A percentile compares a stretch with the other conserved stretches of the same genome.
These are phyloP conservation scores for Pandion haliaetus DNA, from an alignment of 2,113 vertebrate genomes.

Conservation along the genomic window DNA sequence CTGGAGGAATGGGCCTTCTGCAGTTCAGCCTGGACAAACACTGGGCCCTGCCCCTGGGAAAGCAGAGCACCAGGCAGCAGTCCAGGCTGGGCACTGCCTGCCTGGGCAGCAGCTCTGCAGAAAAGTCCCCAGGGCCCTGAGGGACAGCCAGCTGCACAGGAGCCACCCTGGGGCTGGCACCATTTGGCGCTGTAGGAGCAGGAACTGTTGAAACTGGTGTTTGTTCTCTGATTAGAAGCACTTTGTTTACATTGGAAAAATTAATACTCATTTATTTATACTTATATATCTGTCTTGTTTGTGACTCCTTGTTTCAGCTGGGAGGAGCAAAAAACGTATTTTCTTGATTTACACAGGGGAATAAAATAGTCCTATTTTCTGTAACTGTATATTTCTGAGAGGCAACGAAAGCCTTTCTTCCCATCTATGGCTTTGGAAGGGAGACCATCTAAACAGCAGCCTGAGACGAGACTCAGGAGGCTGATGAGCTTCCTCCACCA, in stretches of 20 bases:
- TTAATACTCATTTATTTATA: neutral
- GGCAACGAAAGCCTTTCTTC: neutral
- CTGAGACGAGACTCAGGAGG: neutral
- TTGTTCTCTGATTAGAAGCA: neutral
- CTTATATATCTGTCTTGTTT: neutral
- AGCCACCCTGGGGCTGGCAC: neutral
- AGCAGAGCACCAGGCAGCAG: neutral
- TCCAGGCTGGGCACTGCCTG: neutral
- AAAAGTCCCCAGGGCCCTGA: neutral
- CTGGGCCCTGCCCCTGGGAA: neutral
- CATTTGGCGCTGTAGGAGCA: neutral
- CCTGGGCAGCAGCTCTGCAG: neutral
- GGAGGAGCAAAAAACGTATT: neutral
- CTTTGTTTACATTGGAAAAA: neutral
- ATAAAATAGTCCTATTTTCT: neutral
- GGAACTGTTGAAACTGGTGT: neutral
- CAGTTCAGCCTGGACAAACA: neutral
- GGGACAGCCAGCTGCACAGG: rapidly evolving
- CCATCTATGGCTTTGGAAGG: neutral
- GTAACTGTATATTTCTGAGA: neutral
- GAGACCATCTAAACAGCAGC: neutral
- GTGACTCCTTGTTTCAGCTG: neutral
- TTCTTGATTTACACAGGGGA: neutral
- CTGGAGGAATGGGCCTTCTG: neutral
- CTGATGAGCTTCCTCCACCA: neutral